Conservation (phyloP, 2,888 invertebrate genomes). For the Sericinus montela region DNA sequence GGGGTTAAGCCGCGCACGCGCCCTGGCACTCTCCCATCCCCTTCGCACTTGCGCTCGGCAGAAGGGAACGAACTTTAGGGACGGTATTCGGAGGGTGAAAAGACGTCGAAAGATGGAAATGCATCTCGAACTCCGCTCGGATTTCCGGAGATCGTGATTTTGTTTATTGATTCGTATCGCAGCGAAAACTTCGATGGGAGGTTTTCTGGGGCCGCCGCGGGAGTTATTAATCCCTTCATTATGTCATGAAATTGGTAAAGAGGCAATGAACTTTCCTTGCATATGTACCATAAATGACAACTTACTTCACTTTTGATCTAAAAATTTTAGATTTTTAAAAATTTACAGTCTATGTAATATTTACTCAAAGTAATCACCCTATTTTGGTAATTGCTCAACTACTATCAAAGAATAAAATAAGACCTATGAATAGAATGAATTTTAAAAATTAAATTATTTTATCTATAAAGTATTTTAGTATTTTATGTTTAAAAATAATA, state of each 20-base stretch:
- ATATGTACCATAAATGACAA: not conserved
- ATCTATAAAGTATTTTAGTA: no score
- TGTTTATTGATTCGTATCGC: slow-evolving; percentile 75
- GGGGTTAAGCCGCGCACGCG: slow-evolving; percentile 73
- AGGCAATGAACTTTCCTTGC: slow-evolving; percentile 28
- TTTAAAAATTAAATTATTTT: no score
- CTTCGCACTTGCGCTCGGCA: slow-evolving; percentile 39
- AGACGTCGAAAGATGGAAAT: slow-evolving; percentile 77
- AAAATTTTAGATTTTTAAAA: no score
- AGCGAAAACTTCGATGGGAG: slow-evolving; percentile 42
- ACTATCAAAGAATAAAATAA: no score
- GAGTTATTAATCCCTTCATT: slow-evolving; percentile 67
- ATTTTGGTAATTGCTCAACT: no score
- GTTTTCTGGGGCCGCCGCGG: slow-evolving; percentile 42
- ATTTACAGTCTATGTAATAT: no score
- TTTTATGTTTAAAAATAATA: no score
- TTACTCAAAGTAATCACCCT: no score
- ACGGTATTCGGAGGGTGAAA: slow-evolving; percentile 75
- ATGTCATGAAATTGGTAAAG: slow-evolving; percentile 59
- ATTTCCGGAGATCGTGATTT: slow-evolving; percentile 77
- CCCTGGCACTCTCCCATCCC: slow-evolving; percentile 41
- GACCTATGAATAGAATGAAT: no score
- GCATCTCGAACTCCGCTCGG: slow-evolving; percentile 76
- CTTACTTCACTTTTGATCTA: no score
- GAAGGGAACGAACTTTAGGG: slow-evolving; percentile 59